phyloP scores from a whole-genome alignment of 2,888 invertebrate species.

The Malachius bipustulatus region DNA sequence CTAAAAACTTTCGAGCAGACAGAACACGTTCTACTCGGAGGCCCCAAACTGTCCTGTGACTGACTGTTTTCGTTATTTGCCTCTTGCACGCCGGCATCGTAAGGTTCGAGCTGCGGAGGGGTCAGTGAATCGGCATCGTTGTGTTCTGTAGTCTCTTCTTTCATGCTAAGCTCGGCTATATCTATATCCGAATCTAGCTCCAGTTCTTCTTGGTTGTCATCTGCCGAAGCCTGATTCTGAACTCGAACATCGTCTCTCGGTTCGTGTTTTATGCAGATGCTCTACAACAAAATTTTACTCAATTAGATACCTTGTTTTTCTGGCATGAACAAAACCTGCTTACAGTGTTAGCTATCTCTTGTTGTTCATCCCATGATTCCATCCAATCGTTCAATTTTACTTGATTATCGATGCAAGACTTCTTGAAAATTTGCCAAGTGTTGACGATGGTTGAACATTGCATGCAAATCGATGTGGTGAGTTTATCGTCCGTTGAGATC shows the following conservation, averaged over 20 bases:
- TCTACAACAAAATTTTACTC: slow-evolving; percentile 22
- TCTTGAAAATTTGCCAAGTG: slow-evolving; percentile 54
- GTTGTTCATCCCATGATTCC: slow-evolving; percentile 23
- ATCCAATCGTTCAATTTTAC: slow-evolving; percentile 49
- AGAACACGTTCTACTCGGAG: too few relatives aligned
- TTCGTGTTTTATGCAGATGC: slow-evolving; percentile 31
- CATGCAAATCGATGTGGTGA: slow-evolving; percentile 54
- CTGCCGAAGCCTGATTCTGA: too few relatives aligned
- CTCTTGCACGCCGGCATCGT: too few relatives aligned
- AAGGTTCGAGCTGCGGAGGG: too few relatives aligned
- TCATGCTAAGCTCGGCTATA: slow-evolving; percentile 6
- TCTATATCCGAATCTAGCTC: slow-evolving; percentile 9
- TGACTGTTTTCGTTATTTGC: too few relatives aligned
- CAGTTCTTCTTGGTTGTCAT: too few relatives aligned
- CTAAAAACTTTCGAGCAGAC: slow-evolving; percentile 30
- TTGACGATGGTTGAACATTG: slow-evolving; percentile 52
- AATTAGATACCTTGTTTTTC: not conserved
- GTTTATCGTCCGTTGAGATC: slow-evolving; percentile 50
- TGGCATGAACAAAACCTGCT: slow-evolving; percentile 7
- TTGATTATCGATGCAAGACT: slow-evolving; percentile 52
- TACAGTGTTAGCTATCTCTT: slow-evolving; percentile 9
- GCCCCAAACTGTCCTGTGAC: too few relatives aligned
- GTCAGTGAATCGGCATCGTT: slow-evolving; percentile 7
- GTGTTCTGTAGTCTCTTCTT: slow-evolving; percentile 8
- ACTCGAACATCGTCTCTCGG: too few relatives aligned